A percentile compares a stretch with the other conserved stretches of the same genome.
phyloP scores from a whole-genome alignment of 2,888 invertebrate genomes.

The Nomada flava region DNA sequence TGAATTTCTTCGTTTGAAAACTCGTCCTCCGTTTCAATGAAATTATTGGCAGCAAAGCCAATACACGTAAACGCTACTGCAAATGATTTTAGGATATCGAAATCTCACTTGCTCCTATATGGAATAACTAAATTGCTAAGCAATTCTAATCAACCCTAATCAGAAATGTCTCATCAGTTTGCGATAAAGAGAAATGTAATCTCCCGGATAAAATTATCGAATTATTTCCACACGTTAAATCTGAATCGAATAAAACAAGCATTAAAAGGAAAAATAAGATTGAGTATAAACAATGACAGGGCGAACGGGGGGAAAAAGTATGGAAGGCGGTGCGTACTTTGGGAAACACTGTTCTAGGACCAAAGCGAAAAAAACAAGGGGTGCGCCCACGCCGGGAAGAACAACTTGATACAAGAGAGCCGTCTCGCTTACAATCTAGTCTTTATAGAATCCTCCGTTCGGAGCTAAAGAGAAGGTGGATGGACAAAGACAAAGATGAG shows the following conservation, averaged over 20 bases:
- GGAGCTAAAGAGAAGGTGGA: conserved; percentile 51
- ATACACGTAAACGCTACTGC: background rate
- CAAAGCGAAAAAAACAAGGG: conserved; percentile 63
- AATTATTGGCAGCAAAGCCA: background rate
- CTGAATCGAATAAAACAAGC: background rate
- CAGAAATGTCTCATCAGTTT: no score
- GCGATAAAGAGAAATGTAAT: no score
- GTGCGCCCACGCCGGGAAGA: conserved; percentile 70
- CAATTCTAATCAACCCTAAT: no score
- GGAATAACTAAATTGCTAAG: no score
- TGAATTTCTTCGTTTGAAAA: conserved; percentile 13
- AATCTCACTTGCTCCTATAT: no score
- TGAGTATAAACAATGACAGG: conserved; percentile 37
- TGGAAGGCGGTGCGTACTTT: conserved; percentile 50
- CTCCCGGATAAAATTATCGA: no score
- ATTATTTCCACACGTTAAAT: background rate
- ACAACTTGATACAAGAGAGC: conserved; percentile 76
- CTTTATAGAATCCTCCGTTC: conserved; percentile 73
- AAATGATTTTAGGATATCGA: no score
- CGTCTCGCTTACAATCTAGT: conserved; percentile 77
- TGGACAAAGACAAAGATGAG: conserved; percentile 51
- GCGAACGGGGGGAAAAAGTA: conserved; percentile 37
- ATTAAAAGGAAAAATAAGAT: conserved; percentile 22
- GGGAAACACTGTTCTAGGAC: conserved; percentile 69
- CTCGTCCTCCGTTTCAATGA: background rate